A percentile compares a stretch with the other conserved stretches of the same genome.
Evolutionary conservation across 2,797 vertebrate genomes (phyloP).

Genomic region (Takifugu rubripes): DNA sequence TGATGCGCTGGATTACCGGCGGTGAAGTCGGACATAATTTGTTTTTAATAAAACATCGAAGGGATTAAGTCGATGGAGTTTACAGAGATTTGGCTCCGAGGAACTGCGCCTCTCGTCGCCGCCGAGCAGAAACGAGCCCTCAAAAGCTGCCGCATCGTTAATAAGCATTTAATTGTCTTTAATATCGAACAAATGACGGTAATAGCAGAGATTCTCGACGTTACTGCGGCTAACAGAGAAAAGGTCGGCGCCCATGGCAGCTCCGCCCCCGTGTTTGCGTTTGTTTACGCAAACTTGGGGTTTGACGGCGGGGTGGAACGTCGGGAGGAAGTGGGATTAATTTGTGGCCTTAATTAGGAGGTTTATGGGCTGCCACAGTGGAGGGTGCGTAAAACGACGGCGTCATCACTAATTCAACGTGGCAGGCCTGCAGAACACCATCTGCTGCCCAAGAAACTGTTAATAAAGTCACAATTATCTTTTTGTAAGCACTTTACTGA

Average conservation of each 20-base stretch:
- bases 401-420: constrained; percentile 97
- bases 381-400: constrained; percentile 88
- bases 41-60: constrained; percentile 80
- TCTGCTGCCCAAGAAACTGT: constrained; percentile 96
- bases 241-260: constrained; percentile 37
- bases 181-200: constrained; percentile 71
- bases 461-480: constrained; percentile 99
- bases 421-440: constrained; percentile 95
- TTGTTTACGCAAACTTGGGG: constrained; percentile 58
- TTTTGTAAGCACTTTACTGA: constrained; percentile 97
- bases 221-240: constrained; percentile 52
- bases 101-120: constrained; percentile 60
- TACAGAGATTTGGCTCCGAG: constrained; percentile 73
- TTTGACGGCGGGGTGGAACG: constrained; percentile 55
- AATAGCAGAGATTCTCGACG: constrained; percentile 60
- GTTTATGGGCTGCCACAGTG: constrained; percentile 85
- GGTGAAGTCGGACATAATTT: constrained; percentile 75
- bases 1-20: constrained; percentile 76
- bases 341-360: constrained; percentile 79
- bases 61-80: constrained; percentile 76
- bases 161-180: constrained; percentile 76
- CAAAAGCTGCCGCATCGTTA: constrained; percentile 70
- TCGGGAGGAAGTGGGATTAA: constrained; percentile 73
- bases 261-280: constrained; percentile 59
- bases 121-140: constrained; percentile 69